Evolutionary conservation across 2,797 vertebrate genomes (phyloP).

Genomic region (Cossypha caffra): DNA sequence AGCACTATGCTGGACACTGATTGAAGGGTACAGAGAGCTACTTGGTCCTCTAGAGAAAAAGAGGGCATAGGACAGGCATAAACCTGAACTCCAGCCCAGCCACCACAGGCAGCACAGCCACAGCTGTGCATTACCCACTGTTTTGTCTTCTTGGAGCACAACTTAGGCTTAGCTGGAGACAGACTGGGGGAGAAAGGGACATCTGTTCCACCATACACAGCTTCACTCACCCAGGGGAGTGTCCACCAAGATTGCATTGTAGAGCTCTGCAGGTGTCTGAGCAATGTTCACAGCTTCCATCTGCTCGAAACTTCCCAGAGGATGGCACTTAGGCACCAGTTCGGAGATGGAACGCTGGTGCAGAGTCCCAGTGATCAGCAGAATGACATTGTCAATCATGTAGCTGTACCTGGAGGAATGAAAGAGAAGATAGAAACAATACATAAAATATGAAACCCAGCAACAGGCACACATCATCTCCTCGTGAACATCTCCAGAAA

Average conservation of each 20-base stretch:
- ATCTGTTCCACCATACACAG: neutral
- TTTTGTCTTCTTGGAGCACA: neutral
- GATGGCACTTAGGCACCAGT: slow-evolving; percentile 97
- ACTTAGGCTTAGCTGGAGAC: neutral
- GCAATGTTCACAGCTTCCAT: slow-evolving; percentile 99
- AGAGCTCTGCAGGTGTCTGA: slow-evolving; percentile 97
- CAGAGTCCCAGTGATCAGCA: slow-evolving; percentile 96
- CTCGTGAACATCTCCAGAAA: neutral
- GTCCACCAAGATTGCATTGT: slow-evolving; percentile 98
- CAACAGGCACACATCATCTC: neutral
- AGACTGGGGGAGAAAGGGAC: neutral
- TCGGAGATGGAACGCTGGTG: slow-evolving; percentile 97
- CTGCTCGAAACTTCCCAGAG: slow-evolving; percentile 97
- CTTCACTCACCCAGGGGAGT: slow-evolving; percentile 89
- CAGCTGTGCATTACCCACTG: neutral
- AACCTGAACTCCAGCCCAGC: neutral
- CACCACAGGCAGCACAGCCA: neutral
- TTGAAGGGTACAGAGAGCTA: neutral
- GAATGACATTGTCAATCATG: slow-evolving; percentile 99
- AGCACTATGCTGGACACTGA: neutral
- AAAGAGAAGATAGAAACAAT: neutral
- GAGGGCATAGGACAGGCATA: neutral
- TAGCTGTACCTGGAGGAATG: slow-evolving; percentile 90
- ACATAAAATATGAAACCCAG: neutral
- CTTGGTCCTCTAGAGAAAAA: neutral